Conservation (phyloP, 2,113 vertebrate species). For the Erythrocebus patas region DNA sequence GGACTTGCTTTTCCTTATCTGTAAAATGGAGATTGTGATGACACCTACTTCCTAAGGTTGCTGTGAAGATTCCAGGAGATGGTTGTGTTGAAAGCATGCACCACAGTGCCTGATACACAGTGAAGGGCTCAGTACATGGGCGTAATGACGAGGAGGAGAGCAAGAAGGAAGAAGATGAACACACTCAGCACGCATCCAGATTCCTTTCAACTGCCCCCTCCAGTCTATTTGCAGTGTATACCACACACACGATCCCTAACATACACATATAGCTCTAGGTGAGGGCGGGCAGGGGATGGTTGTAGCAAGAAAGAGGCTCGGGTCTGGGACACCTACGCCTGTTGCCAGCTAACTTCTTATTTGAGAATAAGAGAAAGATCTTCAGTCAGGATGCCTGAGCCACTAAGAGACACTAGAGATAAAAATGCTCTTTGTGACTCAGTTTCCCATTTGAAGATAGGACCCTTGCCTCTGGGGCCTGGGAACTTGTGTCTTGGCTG, state of each 20-base stretch:
- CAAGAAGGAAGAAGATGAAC: background rate
- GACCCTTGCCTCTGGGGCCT: background rate
- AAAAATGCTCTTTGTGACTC: background rate
- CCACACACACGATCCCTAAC: too few species aligned
- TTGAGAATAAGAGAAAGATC: background rate
- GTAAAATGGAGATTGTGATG: background rate
- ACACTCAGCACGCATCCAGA: background rate
- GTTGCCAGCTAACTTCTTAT: background rate
- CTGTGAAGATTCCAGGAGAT: background rate
- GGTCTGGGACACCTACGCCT: background rate
- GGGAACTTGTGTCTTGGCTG: background rate
- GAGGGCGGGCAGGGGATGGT: too few species aligned
- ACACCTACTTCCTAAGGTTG: background rate
- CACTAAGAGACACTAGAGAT: background rate
- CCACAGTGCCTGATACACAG: background rate
- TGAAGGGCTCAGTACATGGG: background rate
- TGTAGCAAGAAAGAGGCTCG: background rate
- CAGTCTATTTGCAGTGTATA: background rate
- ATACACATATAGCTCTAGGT: too few species aligned
- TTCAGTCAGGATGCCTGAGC: background rate
- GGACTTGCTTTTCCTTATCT: background rate
- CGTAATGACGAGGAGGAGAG: background rate
- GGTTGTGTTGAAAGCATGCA: background rate
- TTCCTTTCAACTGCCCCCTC: background rate
- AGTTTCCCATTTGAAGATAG: constrained; percentile 21